Percentiles rank a stretch among this genome's conserved stretches.
These are phyloP conservation scores for Hippopotamus amphibius DNA, from an alignment of 2,113 vertebrate genomes.

Conservation along the genomic window DNA sequence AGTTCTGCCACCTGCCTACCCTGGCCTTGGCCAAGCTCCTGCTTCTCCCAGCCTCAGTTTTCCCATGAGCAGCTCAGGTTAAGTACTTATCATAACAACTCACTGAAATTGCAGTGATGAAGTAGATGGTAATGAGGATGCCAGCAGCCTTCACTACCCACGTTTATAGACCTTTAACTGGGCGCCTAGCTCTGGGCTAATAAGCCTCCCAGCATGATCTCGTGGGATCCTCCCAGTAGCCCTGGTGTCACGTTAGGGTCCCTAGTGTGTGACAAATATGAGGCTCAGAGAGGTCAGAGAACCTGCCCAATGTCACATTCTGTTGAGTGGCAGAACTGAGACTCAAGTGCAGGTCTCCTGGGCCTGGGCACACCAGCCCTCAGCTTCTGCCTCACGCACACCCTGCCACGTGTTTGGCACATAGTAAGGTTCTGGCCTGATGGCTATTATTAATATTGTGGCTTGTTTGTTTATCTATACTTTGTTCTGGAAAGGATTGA, in stretches of 20 bases:
- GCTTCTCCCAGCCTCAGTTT: background rate
- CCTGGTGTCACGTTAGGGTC: background rate
- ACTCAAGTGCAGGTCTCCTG: background rate
- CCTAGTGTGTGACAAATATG: background rate
- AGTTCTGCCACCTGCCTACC: background rate
- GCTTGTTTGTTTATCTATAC: background rate
- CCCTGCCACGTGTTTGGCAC: background rate
- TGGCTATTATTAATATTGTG: background rate
- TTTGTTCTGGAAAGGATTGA: background rate
- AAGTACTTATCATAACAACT: background rate
- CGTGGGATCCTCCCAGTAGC: background rate
- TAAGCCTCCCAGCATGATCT: no score
- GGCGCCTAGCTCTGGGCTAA: background rate
- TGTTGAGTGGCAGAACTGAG: background rate
- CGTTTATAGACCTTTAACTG: background rate
- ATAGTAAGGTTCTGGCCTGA: no score
- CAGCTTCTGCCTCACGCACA: background rate
- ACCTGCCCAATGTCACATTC: background rate
- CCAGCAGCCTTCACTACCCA: background rate
- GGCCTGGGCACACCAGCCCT: background rate
- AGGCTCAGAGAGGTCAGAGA: background rate
- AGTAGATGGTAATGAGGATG: accelerated
- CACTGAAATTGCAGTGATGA: accelerated
- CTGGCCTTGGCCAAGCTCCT: background rate
- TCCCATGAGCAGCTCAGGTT: background rate